Evolutionary conservation across 2,888 invertebrate genomes (phyloP).

Genomic region (Tachina grossa): DNA sequence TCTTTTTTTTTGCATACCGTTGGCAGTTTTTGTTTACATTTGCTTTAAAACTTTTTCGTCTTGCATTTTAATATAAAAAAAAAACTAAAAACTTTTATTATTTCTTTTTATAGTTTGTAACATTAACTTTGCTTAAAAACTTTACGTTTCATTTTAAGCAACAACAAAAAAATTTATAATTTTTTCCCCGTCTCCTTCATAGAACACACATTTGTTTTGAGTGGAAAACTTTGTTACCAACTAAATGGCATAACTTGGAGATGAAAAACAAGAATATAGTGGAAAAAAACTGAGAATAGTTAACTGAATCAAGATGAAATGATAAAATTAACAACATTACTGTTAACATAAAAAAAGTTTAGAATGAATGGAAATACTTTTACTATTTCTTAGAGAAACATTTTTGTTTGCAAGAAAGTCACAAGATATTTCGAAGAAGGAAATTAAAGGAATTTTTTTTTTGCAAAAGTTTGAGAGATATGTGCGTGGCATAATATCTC

Average conservation of each 20-base stretch:
- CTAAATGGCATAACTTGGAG: slow-evolving; percentile 47
- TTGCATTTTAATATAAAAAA: neutral
- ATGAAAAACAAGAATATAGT: slow-evolving; percentile 29
- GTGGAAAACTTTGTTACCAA: slow-evolving; percentile 47
- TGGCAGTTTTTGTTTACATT: slow-evolving; percentile 26
- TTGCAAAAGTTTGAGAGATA: slow-evolving; percentile 1
- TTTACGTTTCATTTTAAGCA: slow-evolving; percentile 20
- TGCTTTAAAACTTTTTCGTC: slow-evolving; percentile 9
- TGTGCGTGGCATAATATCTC: neutral
- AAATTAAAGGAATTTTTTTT: slow-evolving; percentile 40
- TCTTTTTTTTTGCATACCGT: slow-evolving; percentile 18
- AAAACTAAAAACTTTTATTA: neutral
- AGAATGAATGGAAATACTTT: slow-evolving; percentile 12
- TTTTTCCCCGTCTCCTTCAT: neutral
- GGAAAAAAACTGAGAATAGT: neutral
- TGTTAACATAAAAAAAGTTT: neutral
- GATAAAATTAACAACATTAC: slow-evolving; percentile 51
- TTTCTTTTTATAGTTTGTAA: slow-evolving; percentile 20
- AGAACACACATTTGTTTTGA: slow-evolving; percentile 31
- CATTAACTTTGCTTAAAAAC: slow-evolving; percentile 38
- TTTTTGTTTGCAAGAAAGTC: neutral
- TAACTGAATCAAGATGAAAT: slow-evolving; percentile 39
- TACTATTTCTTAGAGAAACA: neutral
- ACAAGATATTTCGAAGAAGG: neutral
- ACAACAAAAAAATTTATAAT: too few species aligned